A percentile compares a stretch with the other conserved stretches of the same genome.
Conservation (phyloP, 2,113 vertebrate genomes). For the Bubalus kerabau region DNA sequence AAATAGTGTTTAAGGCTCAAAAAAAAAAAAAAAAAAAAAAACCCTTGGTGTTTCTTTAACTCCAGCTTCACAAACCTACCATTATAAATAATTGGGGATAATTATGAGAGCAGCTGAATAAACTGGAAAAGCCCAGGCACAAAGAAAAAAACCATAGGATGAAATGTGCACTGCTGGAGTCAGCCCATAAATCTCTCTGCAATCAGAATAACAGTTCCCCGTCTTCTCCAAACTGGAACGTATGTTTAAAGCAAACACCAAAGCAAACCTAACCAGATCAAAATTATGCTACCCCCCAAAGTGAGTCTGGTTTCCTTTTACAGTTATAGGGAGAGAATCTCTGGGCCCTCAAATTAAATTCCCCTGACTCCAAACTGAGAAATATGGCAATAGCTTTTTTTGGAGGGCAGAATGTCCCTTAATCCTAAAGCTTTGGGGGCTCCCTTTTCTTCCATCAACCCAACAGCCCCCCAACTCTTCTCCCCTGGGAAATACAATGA, state of each 20-base stretch:
- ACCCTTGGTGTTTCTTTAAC: neutral
- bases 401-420: neutral
- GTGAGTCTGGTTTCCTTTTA: neutral
- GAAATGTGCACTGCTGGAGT: neutral
- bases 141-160: neutral
- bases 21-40: neutral
- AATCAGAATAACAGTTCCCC: neutral
- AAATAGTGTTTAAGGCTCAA: neutral
- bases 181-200: conserved; percentile 22
- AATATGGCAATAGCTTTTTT: neutral
- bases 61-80: conserved; percentile 31
- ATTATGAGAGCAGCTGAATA: conserved; percentile 59
- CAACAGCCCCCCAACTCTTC: neutral
- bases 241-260: neutral
- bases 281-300: neutral
- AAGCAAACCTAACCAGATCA: neutral
- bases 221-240: neutral
- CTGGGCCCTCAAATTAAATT: neutral
- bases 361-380: neutral
- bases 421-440: neutral
- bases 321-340: neutral
- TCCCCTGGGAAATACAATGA: neutral
- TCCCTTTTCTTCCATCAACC: neutral
- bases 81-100: conserved; percentile 42
- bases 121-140: neutral